Evolutionary conservation across 2,113 vertebrate genomes (phyloP), one percentile per base, ranked within the genome.

Genomic region (Bubo scandiacus): DNA sequence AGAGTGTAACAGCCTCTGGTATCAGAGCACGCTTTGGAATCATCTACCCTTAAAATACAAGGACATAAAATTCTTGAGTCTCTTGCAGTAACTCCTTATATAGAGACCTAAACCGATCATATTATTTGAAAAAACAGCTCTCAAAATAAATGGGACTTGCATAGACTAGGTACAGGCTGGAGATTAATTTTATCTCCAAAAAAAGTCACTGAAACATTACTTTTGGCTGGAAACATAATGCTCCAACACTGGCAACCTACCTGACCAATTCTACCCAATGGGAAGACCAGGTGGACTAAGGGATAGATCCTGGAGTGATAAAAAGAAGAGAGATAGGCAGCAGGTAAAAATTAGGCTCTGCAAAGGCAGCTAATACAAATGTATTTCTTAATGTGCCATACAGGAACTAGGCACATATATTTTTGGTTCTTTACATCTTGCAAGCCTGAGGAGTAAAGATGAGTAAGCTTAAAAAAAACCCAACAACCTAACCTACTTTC

Each of bases 401-500:
- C 21, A 54, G 86, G 71, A 81, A 67, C 4, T 9, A 70, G 36
- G 42, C 62, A 17, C 3, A 0, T 1, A 11, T 58, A 74, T 58
- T 78, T 90, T 94, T 85, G 42, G 32, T 68, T 84, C 78, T 71
- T 85, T 72, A 43, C 68, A 61, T 68, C 43, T 45, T 73, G 62
- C 30, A 91, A 91, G 66, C 45, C 54, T 0, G 2, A 92, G 55
- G 58, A 92, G 18, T 68, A 94, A 36, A 82, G 30, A 89, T 82
- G 81, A 95, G 86, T 68, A 95, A 94, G 68, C 52, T 75, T 65
- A 61, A 67, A 38, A 40, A 12, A 29, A 17, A 16, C 2, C 22
- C 55, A 51, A 9, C 17, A 70, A 68, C 18, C 66, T 73, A 96
- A 92, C 95, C 94, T 95, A 89, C 91, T 93, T 96, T 97, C 91